Evolutionary conservation across 2,797 vertebrate species (phyloP), one percentile per base, ranked within the genome.

Genomic region (Neoniphon sammara): DNA sequence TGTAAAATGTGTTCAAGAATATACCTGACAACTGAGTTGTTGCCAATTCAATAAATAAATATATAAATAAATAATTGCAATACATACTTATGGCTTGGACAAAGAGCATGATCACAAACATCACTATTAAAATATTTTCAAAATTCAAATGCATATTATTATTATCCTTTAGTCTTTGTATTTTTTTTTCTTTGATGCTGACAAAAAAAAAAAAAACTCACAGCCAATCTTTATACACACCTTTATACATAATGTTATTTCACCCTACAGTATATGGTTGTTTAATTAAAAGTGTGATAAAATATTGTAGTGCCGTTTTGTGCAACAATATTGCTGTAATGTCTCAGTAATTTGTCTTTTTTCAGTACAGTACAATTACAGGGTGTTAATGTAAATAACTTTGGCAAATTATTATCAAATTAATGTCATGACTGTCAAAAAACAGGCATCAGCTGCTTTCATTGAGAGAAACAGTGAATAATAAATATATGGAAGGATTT

Each of bases 21-120:
- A 82, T 74, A 80, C 52, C 47, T 75, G 75, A 85, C 55, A 73
- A 61, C 50, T 14, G 2, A 59, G 53, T 69, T 80, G 64, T 59
- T 56, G 63, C 60, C 72, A 66, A 65, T 77, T 31, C 65, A 67
- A n/a, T n/a, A 75, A 69, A 69, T 20, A 27, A 70, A 34, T 34
- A 66, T 46, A 72, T 23, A n/a, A n/a, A n/a, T n/a, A n/a, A 30
- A 7, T 49, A 34, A 21, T 2, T 17, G n/a, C 11, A 68, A 57
- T 57, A 44, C 9, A 49, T 4, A 55, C 7, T 42, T 72, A 34
- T 8, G 30, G 31, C 73, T 57, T 23, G 3, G n/a, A 74, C 23
- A 63, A 79, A 80, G 46, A 63, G 9, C 23, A 54, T 7, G 3
- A 14, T 21, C n/a, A 52, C 30, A n/a, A n/a, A n/a, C n/a, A n/a